Conservation (phyloP, 2,888 invertebrate species). For the Ypsolopha sequella region DNA sequence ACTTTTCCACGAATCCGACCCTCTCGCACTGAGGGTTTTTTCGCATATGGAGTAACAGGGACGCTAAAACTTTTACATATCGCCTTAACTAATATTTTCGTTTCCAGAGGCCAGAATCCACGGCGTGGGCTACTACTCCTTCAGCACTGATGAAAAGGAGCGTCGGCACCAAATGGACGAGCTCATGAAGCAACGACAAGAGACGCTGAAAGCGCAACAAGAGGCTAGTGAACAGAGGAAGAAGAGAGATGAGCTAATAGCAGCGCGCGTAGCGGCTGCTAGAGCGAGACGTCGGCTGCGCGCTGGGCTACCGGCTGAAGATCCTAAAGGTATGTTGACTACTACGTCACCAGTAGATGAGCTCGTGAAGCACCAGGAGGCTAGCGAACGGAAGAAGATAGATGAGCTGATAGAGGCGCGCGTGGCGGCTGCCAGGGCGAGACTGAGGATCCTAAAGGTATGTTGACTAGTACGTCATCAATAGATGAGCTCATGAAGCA, state of each 20-base stretch:
- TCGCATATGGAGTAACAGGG: too few relatives aligned
- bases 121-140: slow-evolving; percentile 93
- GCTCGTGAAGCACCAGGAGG: slow-evolving; percentile 75
- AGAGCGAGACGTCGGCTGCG: slow-evolving; percentile 79
- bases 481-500: slow-evolving; percentile 84
- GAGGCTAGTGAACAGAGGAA: slow-evolving; percentile 70
- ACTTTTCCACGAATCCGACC: too few relatives aligned
- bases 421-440: slow-evolving; percentile 78
- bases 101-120: slow-evolving; percentile 88
- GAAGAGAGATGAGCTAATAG: slow-evolving; percentile 75
- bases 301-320: slow-evolving; percentile 78
- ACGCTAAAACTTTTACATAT: too few relatives aligned
- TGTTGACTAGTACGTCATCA: slow-evolving; percentile 90
- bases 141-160: slow-evolving; percentile 87
- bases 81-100: too few relatives aligned
- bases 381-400: slow-evolving; percentile 71
- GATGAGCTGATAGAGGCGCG: slow-evolving; percentile 78
- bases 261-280: slow-evolving; percentile 79
- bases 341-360: slow-evolving; percentile 91
- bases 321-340: slow-evolving; percentile 76
- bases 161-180: slow-evolving; percentile 86
- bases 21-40: too few relatives aligned
- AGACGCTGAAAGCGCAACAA: slow-evolving; percentile 77
- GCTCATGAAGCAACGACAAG: slow-evolving; percentile 76
- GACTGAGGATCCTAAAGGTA: slow-evolving; percentile 73